Evolutionary conservation across 2,888 invertebrate species (phyloP).

Genomic region (Mesodorylaimus sp.): DNA sequence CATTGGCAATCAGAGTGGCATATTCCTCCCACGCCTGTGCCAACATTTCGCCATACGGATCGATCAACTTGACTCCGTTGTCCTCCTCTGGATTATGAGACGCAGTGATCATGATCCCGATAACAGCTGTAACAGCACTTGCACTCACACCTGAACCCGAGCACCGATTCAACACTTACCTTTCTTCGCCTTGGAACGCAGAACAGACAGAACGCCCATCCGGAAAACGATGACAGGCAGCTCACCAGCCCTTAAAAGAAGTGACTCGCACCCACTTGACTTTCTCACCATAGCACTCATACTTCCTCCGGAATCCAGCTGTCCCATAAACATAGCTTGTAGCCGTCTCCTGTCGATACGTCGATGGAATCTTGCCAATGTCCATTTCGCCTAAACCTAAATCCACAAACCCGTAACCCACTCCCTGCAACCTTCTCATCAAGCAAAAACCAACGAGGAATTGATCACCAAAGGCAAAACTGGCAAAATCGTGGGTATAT

Average conservation of each 20-base stretch:
- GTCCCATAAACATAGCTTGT: conserved; percentile 35
- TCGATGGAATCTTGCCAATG: background rate
- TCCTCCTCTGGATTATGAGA: conserved; percentile 92
- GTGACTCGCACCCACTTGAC: too few relatives aligned
- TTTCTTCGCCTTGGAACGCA: conserved; percentile 61
- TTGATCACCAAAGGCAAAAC: too few relatives aligned
- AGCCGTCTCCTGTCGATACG: background rate
- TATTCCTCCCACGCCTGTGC: conserved; percentile 72
- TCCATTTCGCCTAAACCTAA: too few relatives aligned
- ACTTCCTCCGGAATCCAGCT: conserved; percentile 38
- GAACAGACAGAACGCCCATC: conserved; percentile 74
- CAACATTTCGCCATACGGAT: conserved; percentile 90
- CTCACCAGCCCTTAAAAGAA: conserved; percentile 62
- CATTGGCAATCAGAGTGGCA: conserved; percentile 70
- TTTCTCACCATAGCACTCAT: too few relatives aligned
- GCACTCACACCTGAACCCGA: background rate
- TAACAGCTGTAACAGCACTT: conserved; percentile 39
- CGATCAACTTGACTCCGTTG: conserved; percentile 87
- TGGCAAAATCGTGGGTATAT: too few relatives aligned
- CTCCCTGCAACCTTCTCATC: too few relatives aligned
- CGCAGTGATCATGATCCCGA: conserved; percentile 98
- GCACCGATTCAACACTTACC: conserved; percentile 38
- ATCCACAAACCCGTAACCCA: too few relatives aligned
- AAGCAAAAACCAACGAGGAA: too few relatives aligned
- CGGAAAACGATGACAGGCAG: conserved; percentile 80